Evolutionary conservation across 2,888 invertebrate species (phyloP).

Genomic region (Synergus gifuensis): DNA sequence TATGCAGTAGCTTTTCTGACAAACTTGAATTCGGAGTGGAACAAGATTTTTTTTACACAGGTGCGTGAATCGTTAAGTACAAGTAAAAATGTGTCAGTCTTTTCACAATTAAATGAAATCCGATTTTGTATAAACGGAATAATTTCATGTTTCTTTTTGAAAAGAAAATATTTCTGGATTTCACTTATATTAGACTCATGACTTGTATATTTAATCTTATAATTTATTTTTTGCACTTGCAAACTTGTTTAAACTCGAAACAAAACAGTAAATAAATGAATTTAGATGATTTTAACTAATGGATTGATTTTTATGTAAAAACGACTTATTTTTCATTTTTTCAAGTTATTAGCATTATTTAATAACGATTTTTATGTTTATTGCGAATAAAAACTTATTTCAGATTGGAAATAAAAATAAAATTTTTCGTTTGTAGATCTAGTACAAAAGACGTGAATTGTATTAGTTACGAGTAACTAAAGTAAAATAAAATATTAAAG

Average conservation of each 20-base stretch:
- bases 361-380: neutral
- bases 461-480: neutral
- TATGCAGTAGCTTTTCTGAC: neutral
- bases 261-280: neutral
- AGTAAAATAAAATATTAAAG: slow-evolving; percentile 10
- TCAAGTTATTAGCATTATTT: too few relatives aligned
- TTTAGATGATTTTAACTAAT: neutral
- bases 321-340: too few relatives aligned
- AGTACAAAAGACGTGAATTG: neutral
- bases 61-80: neutral
- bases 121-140: slow-evolving; percentile 15
- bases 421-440: neutral
- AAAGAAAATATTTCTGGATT: neutral
- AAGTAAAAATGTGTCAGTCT: too few relatives aligned
- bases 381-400: neutral
- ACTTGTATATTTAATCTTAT: neutral
- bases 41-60: neutral
- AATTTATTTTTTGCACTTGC: neutral
- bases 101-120: too few relatives aligned
- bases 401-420: neutral
- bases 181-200: neutral
- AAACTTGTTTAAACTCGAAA: neutral
- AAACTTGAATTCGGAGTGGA: neutral
- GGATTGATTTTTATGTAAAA: neutral
- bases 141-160: slow-evolving; percentile 12